Conservation (phyloP, 1,140 invertebrate genomes). For the Stenopsyche tienmushanensis region DNA sequence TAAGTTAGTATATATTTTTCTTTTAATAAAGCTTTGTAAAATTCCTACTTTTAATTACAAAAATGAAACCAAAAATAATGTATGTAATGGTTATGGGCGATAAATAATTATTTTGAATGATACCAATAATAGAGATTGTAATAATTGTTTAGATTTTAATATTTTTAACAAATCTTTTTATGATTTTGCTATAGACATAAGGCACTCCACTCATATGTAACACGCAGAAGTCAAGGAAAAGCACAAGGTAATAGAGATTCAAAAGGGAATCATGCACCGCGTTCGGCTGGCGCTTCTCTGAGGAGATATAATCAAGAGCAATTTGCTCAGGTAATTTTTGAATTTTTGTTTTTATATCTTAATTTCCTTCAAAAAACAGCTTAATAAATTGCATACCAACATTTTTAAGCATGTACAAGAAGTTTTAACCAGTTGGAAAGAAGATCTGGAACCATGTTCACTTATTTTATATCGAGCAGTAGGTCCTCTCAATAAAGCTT, state of each 20-base stretch:
- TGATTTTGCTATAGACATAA: constrained; percentile 61
- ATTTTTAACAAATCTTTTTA: too few relatives aligned
- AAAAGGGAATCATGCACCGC: constrained; percentile 64
- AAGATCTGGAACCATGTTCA: constrained; percentile 67
- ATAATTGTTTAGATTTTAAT: too few relatives aligned
- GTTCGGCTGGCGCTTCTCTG: constrained; percentile 80
- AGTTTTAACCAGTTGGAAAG: constrained; percentile 68
- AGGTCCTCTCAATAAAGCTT: constrained; percentile 68
- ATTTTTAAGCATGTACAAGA: constrained; percentile 76
- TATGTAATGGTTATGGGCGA: too few relatives aligned
- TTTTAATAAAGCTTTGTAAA: too few relatives aligned
- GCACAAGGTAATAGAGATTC: constrained; percentile 70
- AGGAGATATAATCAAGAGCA: constrained; percentile 77
- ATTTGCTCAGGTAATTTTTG: constrained; percentile 62
- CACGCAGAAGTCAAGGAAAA: constrained; percentile 80
- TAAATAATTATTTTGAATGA: background rate
- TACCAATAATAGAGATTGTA: too few relatives aligned
- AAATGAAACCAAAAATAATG: too few relatives aligned
- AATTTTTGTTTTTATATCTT: too few relatives aligned
- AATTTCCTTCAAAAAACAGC: background rate
- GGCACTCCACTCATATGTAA: constrained; percentile 86
- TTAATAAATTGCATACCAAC: constrained; percentile 11
- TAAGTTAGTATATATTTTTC: constrained; percentile 26
- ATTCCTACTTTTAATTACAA: too few relatives aligned
- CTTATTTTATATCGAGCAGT: constrained; percentile 78